Conservation (phyloP, 2,888 invertebrate species). For the Trissolcus japonicus region DNA sequence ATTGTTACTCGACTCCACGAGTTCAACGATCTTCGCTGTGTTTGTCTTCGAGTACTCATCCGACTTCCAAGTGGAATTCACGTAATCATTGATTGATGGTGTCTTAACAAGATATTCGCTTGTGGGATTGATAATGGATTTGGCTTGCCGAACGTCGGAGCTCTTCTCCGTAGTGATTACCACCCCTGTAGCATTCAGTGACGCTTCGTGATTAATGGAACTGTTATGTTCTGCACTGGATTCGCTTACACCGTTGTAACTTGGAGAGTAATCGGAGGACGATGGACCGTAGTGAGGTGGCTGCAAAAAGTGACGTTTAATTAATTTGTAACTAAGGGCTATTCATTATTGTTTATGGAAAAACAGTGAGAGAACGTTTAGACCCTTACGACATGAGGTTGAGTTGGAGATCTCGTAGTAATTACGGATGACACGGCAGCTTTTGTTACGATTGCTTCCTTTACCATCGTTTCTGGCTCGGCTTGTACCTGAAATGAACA, state of each 20-base stretch:
- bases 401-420: constrained; percentile 64
- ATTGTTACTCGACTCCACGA: constrained; percentile 67
- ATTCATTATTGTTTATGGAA: background rate
- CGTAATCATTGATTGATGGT: constrained; percentile 72
- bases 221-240: constrained; percentile 61
- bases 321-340: background rate
- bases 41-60: constrained; percentile 73
- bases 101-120: constrained; percentile 68
- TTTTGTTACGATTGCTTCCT: constrained; percentile 71
- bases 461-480: constrained; percentile 69
- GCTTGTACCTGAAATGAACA: constrained; percentile 62
- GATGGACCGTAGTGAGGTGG: constrained; percentile 56
- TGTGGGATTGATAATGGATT: constrained; percentile 72
- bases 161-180: constrained; percentile 71
- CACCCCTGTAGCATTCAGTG: constrained; percentile 67
- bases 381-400: constrained; percentile 59
- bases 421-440: constrained; percentile 65
- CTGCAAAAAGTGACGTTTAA: constrained; percentile 34
- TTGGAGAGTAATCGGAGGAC: constrained; percentile 61
- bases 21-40: constrained; percentile 71
- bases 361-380: background rate
- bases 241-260: constrained; percentile 60
- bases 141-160: constrained; percentile 74
- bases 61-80: constrained; percentile 73
- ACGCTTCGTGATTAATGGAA: constrained; percentile 62